These are phyloP conservation scores for Conistra vaccinii DNA, from an alignment of 2,888 invertebrate genomes.

Conservation along the genomic window DNA sequence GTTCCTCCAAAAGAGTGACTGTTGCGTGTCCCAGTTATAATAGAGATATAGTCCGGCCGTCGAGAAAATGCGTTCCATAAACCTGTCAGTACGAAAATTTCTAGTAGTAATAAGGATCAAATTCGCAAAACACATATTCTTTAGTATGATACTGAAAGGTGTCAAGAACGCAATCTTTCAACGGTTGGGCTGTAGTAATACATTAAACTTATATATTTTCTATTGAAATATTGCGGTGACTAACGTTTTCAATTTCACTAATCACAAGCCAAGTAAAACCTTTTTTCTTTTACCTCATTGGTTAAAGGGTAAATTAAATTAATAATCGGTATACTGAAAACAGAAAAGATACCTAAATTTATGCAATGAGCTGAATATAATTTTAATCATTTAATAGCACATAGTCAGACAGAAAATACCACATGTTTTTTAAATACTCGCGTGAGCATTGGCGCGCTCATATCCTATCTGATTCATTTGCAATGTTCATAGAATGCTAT, in stretches of 20 bases:
- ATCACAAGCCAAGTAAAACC: conserved; percentile 17
- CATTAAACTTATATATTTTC: conserved; percentile 64
- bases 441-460: not conserved
- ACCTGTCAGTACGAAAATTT: too few species aligned
- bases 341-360: not conserved
- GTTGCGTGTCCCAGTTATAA: conserved; percentile 77
- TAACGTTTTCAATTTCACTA: conserved; percentile 50
- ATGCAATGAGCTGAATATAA: conserved; percentile 4
- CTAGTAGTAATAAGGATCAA: too few species aligned
- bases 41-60: conserved; percentile 64
- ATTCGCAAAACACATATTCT: too few species aligned
- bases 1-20: conserved; percentile 83
- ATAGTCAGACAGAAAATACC: not conserved
- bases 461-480: conserved; percentile 24
- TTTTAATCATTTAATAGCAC: not conserved
- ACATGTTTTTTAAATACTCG: not conserved
- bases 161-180: too few species aligned
- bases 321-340: conserved; percentile 14
- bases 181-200: conserved; percentile 55
- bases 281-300: conserved; percentile 26
- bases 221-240: conserved; percentile 52
- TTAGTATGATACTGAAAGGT: too few species aligned
- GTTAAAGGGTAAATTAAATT: conserved; percentile 22
- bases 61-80: too few species aligned
- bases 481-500: conserved; percentile 25